Conservation (phyloP, 2,888 invertebrate genomes). For the Rhagophthalmus giganteus region DNA sequence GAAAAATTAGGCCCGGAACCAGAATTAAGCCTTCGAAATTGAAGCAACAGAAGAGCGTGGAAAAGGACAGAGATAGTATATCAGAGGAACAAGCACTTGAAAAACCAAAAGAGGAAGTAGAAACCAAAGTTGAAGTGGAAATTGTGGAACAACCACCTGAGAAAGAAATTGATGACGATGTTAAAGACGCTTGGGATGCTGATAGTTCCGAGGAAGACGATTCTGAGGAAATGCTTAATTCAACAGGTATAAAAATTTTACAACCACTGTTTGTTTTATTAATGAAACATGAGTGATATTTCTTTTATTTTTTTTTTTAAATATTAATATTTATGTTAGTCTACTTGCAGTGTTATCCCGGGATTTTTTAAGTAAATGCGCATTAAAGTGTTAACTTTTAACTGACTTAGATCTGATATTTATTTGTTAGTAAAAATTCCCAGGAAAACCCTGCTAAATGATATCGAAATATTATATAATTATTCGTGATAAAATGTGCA, state of each 20-base stretch:
- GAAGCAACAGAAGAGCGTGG: constrained; percentile 66
- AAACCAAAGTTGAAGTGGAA: constrained; percentile 43
- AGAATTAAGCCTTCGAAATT: constrained; percentile 72
- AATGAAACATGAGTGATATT: too few species aligned
- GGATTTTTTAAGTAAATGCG: too few species aligned
- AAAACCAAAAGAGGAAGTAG: constrained; percentile 39
- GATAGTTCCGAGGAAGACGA: constrained; percentile 68
- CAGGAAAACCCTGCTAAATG: too few species aligned
- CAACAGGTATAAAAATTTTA: constrained; percentile 6
- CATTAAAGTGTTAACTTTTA: too few species aligned
- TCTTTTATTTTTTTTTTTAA: too few species aligned
- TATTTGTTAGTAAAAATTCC: too few species aligned
- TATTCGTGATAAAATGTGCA: too few species aligned
- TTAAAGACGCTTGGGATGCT: constrained; percentile 87
- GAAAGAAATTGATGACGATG: constrained; percentile 54
- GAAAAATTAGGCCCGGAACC: constrained; percentile 68
- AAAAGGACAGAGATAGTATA: constrained; percentile 41
- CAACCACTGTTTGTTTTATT: too few species aligned
- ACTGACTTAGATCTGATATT: too few species aligned
- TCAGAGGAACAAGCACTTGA: constrained; percentile 33
- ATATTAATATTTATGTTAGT: too few species aligned
- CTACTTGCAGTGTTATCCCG: too few species aligned
- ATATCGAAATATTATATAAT: too few species aligned
- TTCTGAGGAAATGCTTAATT: constrained; percentile 46
- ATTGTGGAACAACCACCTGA: constrained; percentile 46